Percentiles rank a stretch among this genome's conserved stretches.
Evolutionary conservation across 1,140 invertebrate species (phyloP).

Genomic region (Cardiocondyla obscurior): DNA sequence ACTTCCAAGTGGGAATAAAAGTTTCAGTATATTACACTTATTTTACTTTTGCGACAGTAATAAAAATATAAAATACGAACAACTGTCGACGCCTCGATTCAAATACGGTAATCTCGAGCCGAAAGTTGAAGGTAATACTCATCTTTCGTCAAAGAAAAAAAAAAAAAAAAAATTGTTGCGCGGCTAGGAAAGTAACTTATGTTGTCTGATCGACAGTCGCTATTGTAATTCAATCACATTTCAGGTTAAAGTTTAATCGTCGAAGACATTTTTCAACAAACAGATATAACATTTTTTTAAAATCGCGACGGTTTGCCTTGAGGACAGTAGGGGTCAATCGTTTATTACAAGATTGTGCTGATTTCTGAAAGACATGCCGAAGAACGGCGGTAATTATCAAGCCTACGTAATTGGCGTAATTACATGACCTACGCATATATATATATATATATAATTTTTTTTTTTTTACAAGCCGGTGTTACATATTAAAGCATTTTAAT

Average conservation of each 20-base stretch:
- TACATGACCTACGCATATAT: background rate
- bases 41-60: background rate
- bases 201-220: no score
- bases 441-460: no score
- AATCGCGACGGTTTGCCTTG: background rate
- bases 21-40: background rate
- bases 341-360: background rate
- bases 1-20: background rate
- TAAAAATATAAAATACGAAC: background rate
- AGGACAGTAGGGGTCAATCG: no score
- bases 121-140: background rate
- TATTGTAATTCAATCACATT: background rate
- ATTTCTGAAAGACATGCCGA: no score
- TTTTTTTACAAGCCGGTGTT: no score
- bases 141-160: background rate
- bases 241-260: background rate
- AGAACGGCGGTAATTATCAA: background rate
- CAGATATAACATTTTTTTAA: background rate
- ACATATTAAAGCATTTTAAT: background rate
- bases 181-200: no score
- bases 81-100: background rate
- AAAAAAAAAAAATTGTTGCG: no score
- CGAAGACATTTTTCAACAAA: background rate
- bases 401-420: background rate
- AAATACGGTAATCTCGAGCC: background rate